Base-by-base conservation (phyloP, 2,797 vertebrate genomes). In the Apogon hyalosoma region DNA sequence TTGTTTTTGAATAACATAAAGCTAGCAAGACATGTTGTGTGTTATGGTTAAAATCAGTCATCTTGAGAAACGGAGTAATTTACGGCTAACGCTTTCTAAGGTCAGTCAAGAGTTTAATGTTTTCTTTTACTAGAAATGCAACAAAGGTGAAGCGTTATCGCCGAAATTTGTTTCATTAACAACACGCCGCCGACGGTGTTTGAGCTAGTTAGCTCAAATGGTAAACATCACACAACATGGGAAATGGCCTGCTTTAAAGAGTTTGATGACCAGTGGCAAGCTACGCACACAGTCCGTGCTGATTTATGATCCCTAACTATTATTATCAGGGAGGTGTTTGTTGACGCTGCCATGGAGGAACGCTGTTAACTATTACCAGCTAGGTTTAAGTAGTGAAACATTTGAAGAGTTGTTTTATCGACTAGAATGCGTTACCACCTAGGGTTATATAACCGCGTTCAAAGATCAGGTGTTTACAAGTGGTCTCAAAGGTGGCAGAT, bases 201-300 rank as follows among this genome's bases (percentile, higher is more conserved):
- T 6, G 65, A 82, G 87, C 80, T 88, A 73, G 70, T 82, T 16
- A 67, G 41, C 24, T 33, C 41, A 21, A 71, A 85, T 53, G 79
- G 64, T 80, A 79, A 87, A 89, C 79, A 79, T 9, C 48, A 47
- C 53, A 39, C 63, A 58, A 53, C 75, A 40, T 6, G 50, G 69
- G 4, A 48, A 66, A 36, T 80, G 87, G 86, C 85, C 84, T 79
- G 55, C 46, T 15, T 42, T 40, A 10, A 56, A 58, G 67, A 71
- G 52, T 84, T 77, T 12, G 45, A 39, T 54, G 51, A 70, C 47
- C 67, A 73, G 56, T 63, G 48, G 65, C 36, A 21, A 55, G 52
- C 67, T 72, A 50, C 65, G 57, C 65, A 68, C n/a, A 49, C 48
- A 43, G n/a, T 62, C 38, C 40, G 56, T 43, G 14, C 6, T 9